These are phyloP conservation scores for Toxotes chatareus DNA, from an alignment of 2,113 vertebrate genomes.

Conservation along the genomic window DNA sequence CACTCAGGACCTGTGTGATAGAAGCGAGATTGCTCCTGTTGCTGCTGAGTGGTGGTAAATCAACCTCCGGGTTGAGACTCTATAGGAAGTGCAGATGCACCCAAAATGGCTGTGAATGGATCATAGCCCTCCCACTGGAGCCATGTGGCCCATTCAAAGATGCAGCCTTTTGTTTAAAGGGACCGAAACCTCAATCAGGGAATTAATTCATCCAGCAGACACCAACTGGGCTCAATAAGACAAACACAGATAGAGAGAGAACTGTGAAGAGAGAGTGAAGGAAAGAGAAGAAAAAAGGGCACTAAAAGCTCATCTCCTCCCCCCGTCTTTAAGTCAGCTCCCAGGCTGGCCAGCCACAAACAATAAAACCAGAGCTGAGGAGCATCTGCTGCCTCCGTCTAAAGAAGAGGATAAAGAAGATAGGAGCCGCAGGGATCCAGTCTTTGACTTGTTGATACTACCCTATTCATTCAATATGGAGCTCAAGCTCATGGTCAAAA, in stretches of 20 bases:
- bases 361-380: constrained; percentile 73
- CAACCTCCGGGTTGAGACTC: constrained; percentile 58
- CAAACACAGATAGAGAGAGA: constrained; percentile 34
- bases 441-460: constrained; percentile 69
- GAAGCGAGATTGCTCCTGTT: constrained; percentile 41
- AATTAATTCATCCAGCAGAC: constrained; percentile 71
- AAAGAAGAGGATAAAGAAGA: constrained; percentile 63
- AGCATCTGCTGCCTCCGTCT: constrained; percentile 79
- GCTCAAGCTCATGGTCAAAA: constrained; percentile 51
- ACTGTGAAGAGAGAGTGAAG: constrained; percentile 43
- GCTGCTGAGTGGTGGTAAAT: constrained; percentile 70
- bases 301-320: constrained; percentile 63
- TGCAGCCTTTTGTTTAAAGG: constrained; percentile 68
- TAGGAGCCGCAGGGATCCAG: constrained; percentile 57
- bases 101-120: constrained; percentile 71
- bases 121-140: constrained; percentile 65
- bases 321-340: constrained; percentile 65
- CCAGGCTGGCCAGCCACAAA: constrained; percentile 56
- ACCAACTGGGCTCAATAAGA: constrained; percentile 58
- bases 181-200: constrained; percentile 55
- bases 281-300: constrained; percentile 15
- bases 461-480: constrained; percentile 26
- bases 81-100: constrained; percentile 73
- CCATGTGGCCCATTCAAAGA: constrained; percentile 79
- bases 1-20: constrained; percentile 19